Percentiles rank a stretch among this genome's conserved stretches.
Evolutionary conservation across 1,140 invertebrate species (phyloP).

Genomic region (Pinna nobilis): DNA sequence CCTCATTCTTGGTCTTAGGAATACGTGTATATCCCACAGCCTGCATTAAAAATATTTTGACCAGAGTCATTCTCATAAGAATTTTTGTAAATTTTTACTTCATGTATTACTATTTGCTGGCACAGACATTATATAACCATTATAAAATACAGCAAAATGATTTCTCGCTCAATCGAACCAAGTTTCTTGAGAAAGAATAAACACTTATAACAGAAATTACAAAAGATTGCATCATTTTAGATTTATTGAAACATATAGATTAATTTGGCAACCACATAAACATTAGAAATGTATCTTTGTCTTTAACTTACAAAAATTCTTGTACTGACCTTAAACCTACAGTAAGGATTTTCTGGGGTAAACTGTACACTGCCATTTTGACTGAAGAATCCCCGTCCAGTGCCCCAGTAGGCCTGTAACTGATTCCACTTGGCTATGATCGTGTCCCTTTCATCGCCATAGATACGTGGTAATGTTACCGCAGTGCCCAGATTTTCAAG

Average conservation of each 20-base stretch:
- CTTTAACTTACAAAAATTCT: not conserved
- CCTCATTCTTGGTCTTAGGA: constrained; percentile 87
- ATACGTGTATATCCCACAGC: constrained; percentile 92
- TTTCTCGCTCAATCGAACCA: no score
- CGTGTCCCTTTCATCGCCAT: constrained; percentile 93
- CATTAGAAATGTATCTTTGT: no score
- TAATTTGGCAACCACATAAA: no score
- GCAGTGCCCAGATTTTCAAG: constrained; percentile 78
- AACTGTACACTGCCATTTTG: constrained; percentile 81
- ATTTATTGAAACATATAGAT: no score
- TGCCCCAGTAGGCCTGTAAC: constrained; percentile 94
- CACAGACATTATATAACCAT: no score
- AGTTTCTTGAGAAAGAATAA: no score
- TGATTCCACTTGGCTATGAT: constrained; percentile 95
- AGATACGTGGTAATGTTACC: constrained; percentile 89
- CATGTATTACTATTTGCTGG: no score
- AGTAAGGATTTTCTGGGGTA: constrained; percentile 91
- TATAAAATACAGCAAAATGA: no score
- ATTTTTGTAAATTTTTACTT: no score
- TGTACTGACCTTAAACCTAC: constrained; percentile 85
- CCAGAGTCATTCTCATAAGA: no score
- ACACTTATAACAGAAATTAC: no score
- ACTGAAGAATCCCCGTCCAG: constrained; percentile 79
- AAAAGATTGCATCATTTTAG: no score
- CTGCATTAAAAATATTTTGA: constrained; percentile 61